Conservation (phyloP, 2,888 invertebrate species). For the Drosophila testacea region DNA sequence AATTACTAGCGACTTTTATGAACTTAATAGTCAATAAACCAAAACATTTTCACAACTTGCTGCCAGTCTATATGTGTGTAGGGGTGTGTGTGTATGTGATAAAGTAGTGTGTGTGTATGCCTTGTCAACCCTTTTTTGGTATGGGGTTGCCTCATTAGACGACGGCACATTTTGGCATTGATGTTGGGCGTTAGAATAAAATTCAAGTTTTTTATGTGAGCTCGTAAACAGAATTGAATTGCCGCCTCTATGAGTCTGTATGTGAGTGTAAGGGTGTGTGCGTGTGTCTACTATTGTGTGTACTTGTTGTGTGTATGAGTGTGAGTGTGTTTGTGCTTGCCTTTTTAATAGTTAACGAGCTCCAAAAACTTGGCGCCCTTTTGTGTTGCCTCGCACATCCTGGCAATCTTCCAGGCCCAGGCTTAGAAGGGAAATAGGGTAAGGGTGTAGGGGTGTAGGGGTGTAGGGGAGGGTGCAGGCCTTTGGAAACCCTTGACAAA, state of each 20-base stretch:
- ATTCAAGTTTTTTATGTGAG: constrained; percentile 82
- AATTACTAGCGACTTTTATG: constrained; percentile 70
- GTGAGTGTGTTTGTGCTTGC: constrained; percentile 26
- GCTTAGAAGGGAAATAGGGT: too few species aligned
- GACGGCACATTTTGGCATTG: constrained; percentile 59
- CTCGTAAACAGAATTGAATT: constrained; percentile 83
- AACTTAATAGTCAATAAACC: constrained; percentile 73
- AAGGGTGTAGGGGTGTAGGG: too few species aligned
- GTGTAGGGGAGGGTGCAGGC: not conserved
- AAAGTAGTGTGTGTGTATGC: constrained; percentile 5
- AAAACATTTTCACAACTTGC: constrained; percentile 45
- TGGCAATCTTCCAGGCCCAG: constrained; percentile 43
- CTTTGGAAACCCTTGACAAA: constrained; percentile 22
- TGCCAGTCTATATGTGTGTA: not conserved
- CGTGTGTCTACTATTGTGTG: constrained; percentile 34
- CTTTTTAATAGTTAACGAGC: constrained; percentile 81
- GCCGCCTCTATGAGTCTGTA: constrained; percentile 34
- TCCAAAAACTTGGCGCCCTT: constrained; percentile 49
- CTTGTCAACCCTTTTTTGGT: constrained; percentile 55
- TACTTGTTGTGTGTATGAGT: constrained; percentile 8
- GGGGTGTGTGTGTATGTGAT: not conserved
- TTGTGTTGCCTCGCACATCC: constrained; percentile 47
- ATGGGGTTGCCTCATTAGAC: constrained; percentile 68
- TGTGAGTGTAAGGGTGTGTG: constrained; percentile 8
- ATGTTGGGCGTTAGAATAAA: constrained; percentile 72